Percentiles rank a stretch among this genome's conserved stretches.
Conservation (phyloP, 2,113 vertebrate genomes). For the Rhinoderma darwinii region DNA sequence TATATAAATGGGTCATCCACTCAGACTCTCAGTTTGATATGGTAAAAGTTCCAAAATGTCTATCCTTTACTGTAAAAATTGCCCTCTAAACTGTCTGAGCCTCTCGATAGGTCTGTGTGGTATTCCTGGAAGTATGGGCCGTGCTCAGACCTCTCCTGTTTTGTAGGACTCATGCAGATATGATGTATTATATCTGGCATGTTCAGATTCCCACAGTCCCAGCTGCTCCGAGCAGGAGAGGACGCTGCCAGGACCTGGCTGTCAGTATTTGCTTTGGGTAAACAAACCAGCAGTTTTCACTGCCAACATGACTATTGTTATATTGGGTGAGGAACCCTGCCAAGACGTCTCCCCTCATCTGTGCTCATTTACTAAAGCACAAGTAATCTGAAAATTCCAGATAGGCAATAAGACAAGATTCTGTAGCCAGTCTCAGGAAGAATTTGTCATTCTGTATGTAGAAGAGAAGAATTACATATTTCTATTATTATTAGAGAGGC, state of each 20-base stretch:
- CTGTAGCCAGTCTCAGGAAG: background rate
- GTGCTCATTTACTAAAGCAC: background rate
- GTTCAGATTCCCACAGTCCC: conserved; percentile 29
- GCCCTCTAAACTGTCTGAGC: background rate
- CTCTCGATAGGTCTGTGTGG: background rate
- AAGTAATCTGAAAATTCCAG: background rate
- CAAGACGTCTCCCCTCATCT: background rate
- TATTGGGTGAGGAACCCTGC: background rate
- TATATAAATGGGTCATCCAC: too few species aligned
- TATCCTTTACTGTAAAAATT: background rate
- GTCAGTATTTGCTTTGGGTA: conserved; percentile 28
- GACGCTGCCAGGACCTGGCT: conserved; percentile 20
- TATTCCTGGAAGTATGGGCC: background rate
- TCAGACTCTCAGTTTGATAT: background rate
- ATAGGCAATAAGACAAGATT: background rate
- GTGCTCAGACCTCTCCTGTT: background rate
- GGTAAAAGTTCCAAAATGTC: background rate
- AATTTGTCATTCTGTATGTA: background rate
- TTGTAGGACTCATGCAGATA: background rate
- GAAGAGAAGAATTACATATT: too few species aligned
- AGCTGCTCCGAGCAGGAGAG: background rate
- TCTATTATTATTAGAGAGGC: too few species aligned
- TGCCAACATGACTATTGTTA: conserved; percentile 42
- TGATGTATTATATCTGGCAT: conserved; percentile 48
- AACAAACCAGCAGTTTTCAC: background rate